Evolutionary conservation across 1,140 invertebrate genomes (phyloP).

Genomic region (Sesamia nonagrioides): DNA sequence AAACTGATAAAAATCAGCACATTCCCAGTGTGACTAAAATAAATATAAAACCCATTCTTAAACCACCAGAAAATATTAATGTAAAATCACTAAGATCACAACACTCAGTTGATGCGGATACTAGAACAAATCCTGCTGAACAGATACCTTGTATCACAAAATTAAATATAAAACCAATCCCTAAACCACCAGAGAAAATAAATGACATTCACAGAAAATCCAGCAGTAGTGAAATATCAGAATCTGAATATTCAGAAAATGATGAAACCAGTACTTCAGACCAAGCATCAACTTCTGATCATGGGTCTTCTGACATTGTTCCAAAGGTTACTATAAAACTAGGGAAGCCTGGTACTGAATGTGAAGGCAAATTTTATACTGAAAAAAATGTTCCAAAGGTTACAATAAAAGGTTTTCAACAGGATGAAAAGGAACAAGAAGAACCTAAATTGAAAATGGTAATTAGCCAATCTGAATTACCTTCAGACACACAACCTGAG

Average conservation of each 20-base stretch:
- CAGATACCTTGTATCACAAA: slow-evolving; percentile 77
- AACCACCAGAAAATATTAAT: slow-evolving; percentile 60
- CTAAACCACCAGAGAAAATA: slow-evolving; percentile 79
- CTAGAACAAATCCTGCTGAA: slow-evolving; percentile 58
- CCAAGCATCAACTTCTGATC: slow-evolving; percentile 79
- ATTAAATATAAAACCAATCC: slow-evolving; percentile 84
- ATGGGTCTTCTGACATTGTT: slow-evolving; percentile 73
- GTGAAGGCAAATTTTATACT: slow-evolving; percentile 83
- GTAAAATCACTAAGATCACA: slow-evolving; percentile 45
- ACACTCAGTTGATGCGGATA: slow-evolving; percentile 4
- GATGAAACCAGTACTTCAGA: slow-evolving; percentile 85
- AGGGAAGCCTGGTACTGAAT: slow-evolving; percentile 81
- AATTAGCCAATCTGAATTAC: slow-evolving; percentile 71
- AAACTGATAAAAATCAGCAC: slow-evolving; percentile 52
- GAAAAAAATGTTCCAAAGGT: slow-evolving; percentile 82
- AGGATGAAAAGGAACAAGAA: slow-evolving; percentile 70
- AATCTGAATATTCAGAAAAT: slow-evolving; percentile 86
- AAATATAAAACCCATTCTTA: slow-evolving; percentile 70
- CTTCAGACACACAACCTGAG: slow-evolving; percentile 68
- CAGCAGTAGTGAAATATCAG: slow-evolving; percentile 86
- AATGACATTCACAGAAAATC: slow-evolving; percentile 81
- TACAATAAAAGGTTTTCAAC: slow-evolving; percentile 80
- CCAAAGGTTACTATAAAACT: slow-evolving; percentile 86
- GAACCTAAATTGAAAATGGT: slow-evolving; percentile 75
- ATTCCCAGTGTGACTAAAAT: slow-evolving; percentile 67